Evolutionary conservation across 2,797 vertebrate species (phyloP).

Genomic region (Myiothlypis coronata): DNA sequence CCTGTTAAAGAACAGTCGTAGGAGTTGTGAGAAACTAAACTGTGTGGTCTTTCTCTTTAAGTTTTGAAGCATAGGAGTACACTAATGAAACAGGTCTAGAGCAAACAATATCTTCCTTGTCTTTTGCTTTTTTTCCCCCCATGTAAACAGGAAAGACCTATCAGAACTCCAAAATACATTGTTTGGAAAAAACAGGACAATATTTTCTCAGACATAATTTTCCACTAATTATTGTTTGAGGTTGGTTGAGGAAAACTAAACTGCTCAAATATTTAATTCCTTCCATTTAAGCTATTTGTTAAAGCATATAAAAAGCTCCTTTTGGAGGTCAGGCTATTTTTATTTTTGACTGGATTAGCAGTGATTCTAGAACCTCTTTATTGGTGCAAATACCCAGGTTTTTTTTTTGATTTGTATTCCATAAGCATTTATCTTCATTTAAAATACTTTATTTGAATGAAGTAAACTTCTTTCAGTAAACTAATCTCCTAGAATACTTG

Average conservation of each 20-base stretch:
- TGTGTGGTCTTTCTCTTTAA: neutral
- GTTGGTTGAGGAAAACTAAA: neutral
- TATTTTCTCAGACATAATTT: neutral
- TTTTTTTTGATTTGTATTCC: neutral
- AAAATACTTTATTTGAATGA: neutral
- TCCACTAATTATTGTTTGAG: neutral
- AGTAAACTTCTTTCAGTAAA: neutral
- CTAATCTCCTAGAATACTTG: neutral
- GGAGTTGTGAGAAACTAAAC: neutral
- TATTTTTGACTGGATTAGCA: neutral
- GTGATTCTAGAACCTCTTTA: neutral
- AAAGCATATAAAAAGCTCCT: neutral
- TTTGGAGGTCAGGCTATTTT: neutral
- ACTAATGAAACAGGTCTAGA: neutral
- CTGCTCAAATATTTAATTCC: neutral
- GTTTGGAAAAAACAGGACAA: neutral
- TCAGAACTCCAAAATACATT: neutral
- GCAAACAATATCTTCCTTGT: neutral
- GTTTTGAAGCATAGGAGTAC: neutral
- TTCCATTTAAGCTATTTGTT: neutral
- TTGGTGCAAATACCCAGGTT: neutral
- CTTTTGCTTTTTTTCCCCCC: neutral
- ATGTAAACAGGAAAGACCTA: neutral
- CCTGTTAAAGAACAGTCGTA: neutral
- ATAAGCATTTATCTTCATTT: neutral